Base-by-base conservation (phyloP, 2,888 invertebrate species). In the Eupithecia exiguata region DNA sequence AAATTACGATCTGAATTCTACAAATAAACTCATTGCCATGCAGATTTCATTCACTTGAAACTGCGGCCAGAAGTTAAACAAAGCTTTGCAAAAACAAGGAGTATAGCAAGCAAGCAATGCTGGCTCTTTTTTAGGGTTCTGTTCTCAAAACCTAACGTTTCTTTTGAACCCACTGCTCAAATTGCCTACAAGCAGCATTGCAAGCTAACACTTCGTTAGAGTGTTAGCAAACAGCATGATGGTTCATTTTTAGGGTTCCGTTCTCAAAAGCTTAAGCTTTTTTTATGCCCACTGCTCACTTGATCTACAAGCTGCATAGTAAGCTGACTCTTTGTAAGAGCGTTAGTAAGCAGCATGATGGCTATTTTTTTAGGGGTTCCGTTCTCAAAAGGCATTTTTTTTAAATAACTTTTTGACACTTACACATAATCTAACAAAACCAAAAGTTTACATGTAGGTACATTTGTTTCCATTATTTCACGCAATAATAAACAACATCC, bases 1-100 rank as follows among this genome's bases (percentile, higher is more conserved):
- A 62, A 61, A 74, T 38, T 49, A 63, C 49, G 49, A 62, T 67
- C 53, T 63, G 58, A 62, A 72, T 63, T 68, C 70, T 61, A 65
- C 68, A 46, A 74, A 75, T 72, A 72, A 74, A 62, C 68, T 71
- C 63, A 68, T 72, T 67, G 43, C 30, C 36, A 75, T 77, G 75
- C 70, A 76, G 73, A 75, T 75, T 77, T 74, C 69, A 74, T 66
- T 74, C 71, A 68, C 74, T 75, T 74, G 58, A 72, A 72, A 72
- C 70, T 61, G 69, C 73, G 73, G 72, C 46, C 73, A 70, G 73
- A 73, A 73, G 70, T 71, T 76, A 73, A 66, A 73, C 70, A 73
- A 73, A 70, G 72, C 70, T 69, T 40, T 70, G 69, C 65, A 70
- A 72, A 75, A 75, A 70, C 62, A 69, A 72, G 36, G 6, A 72